Base-by-base conservation (phyloP, 2,113 vertebrate species). In the Rhynchopsitta pachyrhyncha region DNA sequence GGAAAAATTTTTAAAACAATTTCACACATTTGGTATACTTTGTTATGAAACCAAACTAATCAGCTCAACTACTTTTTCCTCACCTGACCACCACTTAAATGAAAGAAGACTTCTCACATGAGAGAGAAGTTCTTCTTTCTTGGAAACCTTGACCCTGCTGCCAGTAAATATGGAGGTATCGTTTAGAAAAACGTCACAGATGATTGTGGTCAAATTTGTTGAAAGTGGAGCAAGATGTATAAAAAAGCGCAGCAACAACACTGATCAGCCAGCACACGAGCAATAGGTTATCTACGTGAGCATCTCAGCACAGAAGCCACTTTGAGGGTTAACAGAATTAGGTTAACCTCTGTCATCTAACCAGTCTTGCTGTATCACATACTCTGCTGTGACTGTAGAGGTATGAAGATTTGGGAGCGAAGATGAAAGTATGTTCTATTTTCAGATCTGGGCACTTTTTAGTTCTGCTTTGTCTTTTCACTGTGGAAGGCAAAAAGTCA, bases 201-300 rank as follows among this genome's bases (percentile, higher is more conserved):
- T 88, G 70, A 77, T 17, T 96, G 93, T 86, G 96, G 95, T 97
- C 95, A 82, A 81, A 73, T 39, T 80, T 94, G 93, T 96, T 96
- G 91, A 97, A 97, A 97, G 96, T 95, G 93, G 97, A 97, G 95
- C 96, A 96, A 97, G 84, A 73, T 50, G 39, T 93, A 95, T 96
- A 97, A 96, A 97, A 90, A 97, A 82, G 94, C 77, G 71, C 86
- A 95, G 78, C 78, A 86, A 90, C 80, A 75, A 39, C 81, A 88
- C 86, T 53, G 18, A 93, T 82, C 88, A 92, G 86, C 68, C 88
- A 93, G 78, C 91, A 71, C 84, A 89, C 13, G 25, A 96, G 96
- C 94, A 91, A 66, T 78, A 96, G 66, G 92, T 93, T 96, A 97
- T 97, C 96, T 95, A 68, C 16, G 17, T 63, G 66, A 88, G 66